A percentile compares a stretch with the other conserved stretches of the same genome.
Conservation (phyloP, 2,888 invertebrate species). For the Drosophila mimica region DNA sequence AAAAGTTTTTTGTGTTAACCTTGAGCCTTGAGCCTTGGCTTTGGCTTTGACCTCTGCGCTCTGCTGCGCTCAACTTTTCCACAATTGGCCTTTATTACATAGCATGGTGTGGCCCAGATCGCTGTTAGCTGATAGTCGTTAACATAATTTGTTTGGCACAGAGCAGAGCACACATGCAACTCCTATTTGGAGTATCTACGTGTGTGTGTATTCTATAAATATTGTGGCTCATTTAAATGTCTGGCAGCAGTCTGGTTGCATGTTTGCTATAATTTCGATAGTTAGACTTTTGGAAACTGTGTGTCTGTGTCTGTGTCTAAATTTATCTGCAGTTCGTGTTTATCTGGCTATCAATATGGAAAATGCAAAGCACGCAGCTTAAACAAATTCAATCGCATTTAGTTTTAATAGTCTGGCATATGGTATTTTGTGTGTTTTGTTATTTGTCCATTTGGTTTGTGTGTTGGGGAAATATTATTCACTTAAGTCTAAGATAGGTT, state of each 20-base stretch:
- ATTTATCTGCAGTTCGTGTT: slow-evolving; percentile 11
- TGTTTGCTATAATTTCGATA: slow-evolving; percentile 25
- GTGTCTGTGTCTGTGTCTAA: not conserved
- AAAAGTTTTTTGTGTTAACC: slow-evolving; percentile 34
- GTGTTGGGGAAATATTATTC: slow-evolving; percentile 5
- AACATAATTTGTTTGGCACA: slow-evolving; percentile 45
- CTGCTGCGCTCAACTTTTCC: slow-evolving; percentile 1
- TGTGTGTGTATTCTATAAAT: slow-evolving; percentile 66
- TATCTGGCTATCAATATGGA: slow-evolving; percentile 11
- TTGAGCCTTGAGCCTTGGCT: slow-evolving; percentile 11
- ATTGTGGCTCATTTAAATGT: slow-evolving; percentile 69
- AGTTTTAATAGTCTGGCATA: slow-evolving; percentile 2
- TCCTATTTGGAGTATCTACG: slow-evolving; percentile 33
- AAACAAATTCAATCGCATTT: slow-evolving; percentile 20
- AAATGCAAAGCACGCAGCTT: slow-evolving; percentile 38
- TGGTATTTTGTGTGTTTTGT: slow-evolving; percentile 7
- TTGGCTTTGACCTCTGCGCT: slow-evolving; percentile 21
- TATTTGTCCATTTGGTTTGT: not conserved
- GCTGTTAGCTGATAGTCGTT: slow-evolving; percentile 35
- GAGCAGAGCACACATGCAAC: slow-evolving; percentile 24
- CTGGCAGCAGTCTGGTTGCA: slow-evolving; percentile 62
- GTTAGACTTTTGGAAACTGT: slow-evolving; percentile 9
- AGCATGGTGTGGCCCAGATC: slow-evolving; percentile 20
- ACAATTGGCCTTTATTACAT: slow-evolving; percentile 17
- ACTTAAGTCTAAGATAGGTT: not conserved